Base-by-base conservation (phyloP, 2,888 invertebrate species). In the Leuctra nigra region DNA sequence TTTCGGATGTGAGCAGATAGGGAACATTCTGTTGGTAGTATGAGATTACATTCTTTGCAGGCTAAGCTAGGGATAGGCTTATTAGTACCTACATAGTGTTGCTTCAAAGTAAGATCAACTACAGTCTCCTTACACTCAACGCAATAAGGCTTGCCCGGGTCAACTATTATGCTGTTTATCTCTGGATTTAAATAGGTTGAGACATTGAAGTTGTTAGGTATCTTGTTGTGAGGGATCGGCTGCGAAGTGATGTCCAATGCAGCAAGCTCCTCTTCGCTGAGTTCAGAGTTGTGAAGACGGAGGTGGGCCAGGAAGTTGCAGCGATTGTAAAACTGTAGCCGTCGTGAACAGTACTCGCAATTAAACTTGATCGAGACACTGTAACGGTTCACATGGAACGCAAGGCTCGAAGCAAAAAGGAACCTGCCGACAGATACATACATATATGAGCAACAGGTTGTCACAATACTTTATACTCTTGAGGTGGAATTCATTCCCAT, bases 291-390 rank as follows among this genome's bases (percentile, higher is more conserved):
- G 22, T 55, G 55, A 20, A 23, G 35, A 20, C 55, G 55, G 14
- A 55, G 24, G 22, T 55, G 55, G n/a, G 35, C 25, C 4, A 33
- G 46, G 23, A 55, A 48, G 36, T 55, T 55, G 35, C 55, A 55
- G 22, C 48, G 35, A 18, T 55, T 55, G 38, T 55, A 55, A 22
- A 55, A 55, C 22, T 23, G 23, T 20, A 55, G 24, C 4, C 13
- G 16, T 9, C 7, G n/a, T n/a, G 35, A 29, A 38, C 55, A 55
- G 14, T 55, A n/a, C 9, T 25, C 18, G 47, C 55, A 55, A 4
- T 29, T 33, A 20, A 13, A 50, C 18, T 50, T 22, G 20, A 50
- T 50, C 1, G 6, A 2, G 16, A 50, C 35, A 35, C 33, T 50
- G 50, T 20, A 35, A 2, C 50, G 29, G 11, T 29, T 16, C 23